Percentiles rank a stretch among this genome's conserved stretches.
Conservation (phyloP, 1,140 invertebrate genomes). For the Orchestia grillus region DNA sequence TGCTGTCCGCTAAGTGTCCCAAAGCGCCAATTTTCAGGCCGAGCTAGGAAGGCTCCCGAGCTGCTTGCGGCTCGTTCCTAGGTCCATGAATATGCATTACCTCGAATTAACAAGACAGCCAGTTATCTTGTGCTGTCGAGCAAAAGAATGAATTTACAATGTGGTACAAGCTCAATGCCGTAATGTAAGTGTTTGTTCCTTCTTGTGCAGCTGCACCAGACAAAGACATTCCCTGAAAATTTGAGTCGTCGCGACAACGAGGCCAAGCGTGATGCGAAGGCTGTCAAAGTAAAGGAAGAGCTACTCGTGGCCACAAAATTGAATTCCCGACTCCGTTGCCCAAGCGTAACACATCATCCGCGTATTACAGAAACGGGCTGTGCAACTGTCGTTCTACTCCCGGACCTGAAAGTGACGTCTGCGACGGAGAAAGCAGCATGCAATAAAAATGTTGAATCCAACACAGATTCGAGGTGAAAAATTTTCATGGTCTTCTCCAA, state of each 20-base stretch:
- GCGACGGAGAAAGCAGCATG: too few species aligned
- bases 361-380: neutral
- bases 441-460: neutral
- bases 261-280: neutral
- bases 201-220: neutral
- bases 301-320: neutral
- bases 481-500: neutral
- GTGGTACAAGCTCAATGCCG: neutral
- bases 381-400: neutral
- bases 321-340: neutral
- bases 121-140: neutral
- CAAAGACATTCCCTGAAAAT: neutral
- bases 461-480: neutral
- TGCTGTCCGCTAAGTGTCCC: neutral
- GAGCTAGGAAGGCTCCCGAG: neutral
- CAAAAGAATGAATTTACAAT: constrained; percentile 41
- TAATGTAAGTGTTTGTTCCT: neutral
- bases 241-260: neutral
- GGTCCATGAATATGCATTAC: constrained; percentile 2
- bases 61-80: neutral
- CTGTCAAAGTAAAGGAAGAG: neutral
- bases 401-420: too few species aligned
- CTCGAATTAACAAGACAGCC: constrained; percentile 9
- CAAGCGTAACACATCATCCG: neutral
- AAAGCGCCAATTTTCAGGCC: neutral